Conservation (phyloP, 2,888 invertebrate species). For the Leptarthrus brevirostris region DNA sequence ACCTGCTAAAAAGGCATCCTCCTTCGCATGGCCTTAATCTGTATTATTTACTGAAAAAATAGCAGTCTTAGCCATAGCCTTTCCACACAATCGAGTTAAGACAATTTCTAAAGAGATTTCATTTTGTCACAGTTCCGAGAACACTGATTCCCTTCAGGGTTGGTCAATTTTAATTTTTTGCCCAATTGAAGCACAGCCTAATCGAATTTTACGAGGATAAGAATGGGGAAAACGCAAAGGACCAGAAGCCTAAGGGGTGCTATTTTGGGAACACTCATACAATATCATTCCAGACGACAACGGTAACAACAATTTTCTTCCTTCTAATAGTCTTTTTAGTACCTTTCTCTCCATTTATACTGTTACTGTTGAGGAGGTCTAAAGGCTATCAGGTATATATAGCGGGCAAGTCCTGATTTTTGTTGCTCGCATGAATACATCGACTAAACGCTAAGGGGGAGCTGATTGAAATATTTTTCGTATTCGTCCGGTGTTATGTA, state of each 20-base stretch:
- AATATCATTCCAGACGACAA: not conserved
- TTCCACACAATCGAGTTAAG: too few species aligned
- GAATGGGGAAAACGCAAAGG: not conserved
- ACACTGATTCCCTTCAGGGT: slow-evolving; percentile 4
- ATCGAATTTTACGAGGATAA: not conserved
- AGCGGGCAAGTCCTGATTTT: not conserved
- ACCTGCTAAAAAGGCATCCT: too few species aligned
- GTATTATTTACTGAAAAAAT: too few species aligned
- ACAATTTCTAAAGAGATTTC: not conserved
- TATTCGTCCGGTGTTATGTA: not conserved
- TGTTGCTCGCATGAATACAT: not conserved
- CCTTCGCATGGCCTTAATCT: too few species aligned
- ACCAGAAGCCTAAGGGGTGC: not conserved
- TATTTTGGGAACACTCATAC: not conserved
- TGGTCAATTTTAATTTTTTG: slow-evolving; percentile 20
- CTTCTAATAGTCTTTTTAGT: too few species aligned
- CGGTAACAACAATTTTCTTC: too few species aligned
- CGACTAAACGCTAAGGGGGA: not conserved
- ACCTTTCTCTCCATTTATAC: not conserved
- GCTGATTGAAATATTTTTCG: slow-evolving; percentile 3
- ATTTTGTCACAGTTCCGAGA: not conserved
- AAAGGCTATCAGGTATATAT: not conserved
- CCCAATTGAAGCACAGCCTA: slow-evolving; percentile 9
- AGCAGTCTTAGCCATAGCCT: too few species aligned
- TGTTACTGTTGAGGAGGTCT: not conserved